Evolutionary conservation across 2,797 vertebrate genomes (phyloP).

Genomic region (Chaenodraco wilsoni): DNA sequence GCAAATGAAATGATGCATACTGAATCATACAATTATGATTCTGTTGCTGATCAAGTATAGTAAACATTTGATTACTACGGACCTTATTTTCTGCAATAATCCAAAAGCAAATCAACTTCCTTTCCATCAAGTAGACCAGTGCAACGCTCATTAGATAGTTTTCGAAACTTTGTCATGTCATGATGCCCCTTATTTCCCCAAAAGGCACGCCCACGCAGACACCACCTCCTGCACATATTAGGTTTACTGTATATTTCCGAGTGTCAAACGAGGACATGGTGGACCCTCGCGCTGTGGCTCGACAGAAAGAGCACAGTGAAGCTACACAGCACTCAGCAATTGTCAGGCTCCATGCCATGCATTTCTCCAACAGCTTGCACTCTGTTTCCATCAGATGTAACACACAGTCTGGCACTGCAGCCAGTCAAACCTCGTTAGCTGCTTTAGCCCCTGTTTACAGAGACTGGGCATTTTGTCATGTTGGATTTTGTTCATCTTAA

Average conservation of each 20-base stretch:
- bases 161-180: slow-evolving; percentile 7
- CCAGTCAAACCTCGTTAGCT: slow-evolving; percentile 63
- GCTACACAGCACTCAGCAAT: slow-evolving; percentile 58
- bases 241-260: slow-evolving; percentile 28
- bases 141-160: background rate
- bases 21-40: too few species aligned
- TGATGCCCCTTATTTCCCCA: slow-evolving; percentile 14
- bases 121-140: too few species aligned
- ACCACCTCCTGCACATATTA: background rate
- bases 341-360: slow-evolving; percentile 61
- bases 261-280: slow-evolving; percentile 54
- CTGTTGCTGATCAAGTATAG: too few species aligned
- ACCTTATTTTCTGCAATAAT: too few species aligned
- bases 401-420: slow-evolving; percentile 56
- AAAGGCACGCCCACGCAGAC: slow-evolving; percentile 1
- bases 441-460: slow-evolving; percentile 61
- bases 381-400: slow-evolving; percentile 62
- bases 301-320: slow-evolving; percentile 49
- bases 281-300: slow-evolving; percentile 38
- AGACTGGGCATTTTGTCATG: slow-evolving; percentile 58
- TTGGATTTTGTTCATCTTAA: slow-evolving; percentile 44
- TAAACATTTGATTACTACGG: too few species aligned
- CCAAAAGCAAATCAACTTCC: too few species aligned
- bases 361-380: slow-evolving; percentile 62
- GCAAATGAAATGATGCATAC: too few species aligned